A percentile compares a stretch with the other conserved stretches of the same genome.
phyloP scores from a whole-genome alignment of 2,888 invertebrate species.

The Meteorus colon region DNA sequence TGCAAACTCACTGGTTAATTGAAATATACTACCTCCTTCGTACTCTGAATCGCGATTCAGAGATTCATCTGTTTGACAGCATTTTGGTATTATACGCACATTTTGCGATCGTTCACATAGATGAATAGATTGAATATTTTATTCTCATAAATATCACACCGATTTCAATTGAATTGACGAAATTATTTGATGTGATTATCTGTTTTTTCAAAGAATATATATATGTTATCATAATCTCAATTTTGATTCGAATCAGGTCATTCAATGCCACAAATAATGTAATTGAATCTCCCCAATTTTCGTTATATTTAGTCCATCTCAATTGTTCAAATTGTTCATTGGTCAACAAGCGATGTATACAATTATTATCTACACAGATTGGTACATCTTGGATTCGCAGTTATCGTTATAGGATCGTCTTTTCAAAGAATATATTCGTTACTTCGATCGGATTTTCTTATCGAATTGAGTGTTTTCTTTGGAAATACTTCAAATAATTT shows the following conservation, averaged over 20 bases:
- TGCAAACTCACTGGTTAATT: slow-evolving; percentile 47
- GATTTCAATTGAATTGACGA: not conserved
- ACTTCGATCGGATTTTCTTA: too few species aligned
- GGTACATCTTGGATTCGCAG: too few species aligned
- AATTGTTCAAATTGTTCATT: too few species aligned
- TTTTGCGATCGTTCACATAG: not conserved
- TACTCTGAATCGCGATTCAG: slow-evolving; percentile 27
- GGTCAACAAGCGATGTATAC: too few species aligned
- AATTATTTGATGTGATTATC: not conserved
- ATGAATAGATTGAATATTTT: not conserved
- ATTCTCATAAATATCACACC: not conserved
- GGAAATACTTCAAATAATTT: not conserved
- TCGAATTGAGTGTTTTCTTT: too few species aligned
- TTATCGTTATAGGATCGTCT: too few species aligned
- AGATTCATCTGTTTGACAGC: slow-evolving; percentile 21
- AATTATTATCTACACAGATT: too few species aligned
- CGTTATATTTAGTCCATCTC: too few species aligned
- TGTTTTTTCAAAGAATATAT: not conserved
- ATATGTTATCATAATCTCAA: not conserved
- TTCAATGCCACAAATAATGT: too few species aligned
- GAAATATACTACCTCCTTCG: slow-evolving; percentile 41
- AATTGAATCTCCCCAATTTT: too few species aligned
- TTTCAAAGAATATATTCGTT: too few species aligned
- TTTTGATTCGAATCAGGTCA: not conserved
- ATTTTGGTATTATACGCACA: not conserved